These are phyloP conservation scores for Sclerodermus sp. DNA, from an alignment of 2,888 invertebrate genomes.

Conservation along the genomic window DNA sequence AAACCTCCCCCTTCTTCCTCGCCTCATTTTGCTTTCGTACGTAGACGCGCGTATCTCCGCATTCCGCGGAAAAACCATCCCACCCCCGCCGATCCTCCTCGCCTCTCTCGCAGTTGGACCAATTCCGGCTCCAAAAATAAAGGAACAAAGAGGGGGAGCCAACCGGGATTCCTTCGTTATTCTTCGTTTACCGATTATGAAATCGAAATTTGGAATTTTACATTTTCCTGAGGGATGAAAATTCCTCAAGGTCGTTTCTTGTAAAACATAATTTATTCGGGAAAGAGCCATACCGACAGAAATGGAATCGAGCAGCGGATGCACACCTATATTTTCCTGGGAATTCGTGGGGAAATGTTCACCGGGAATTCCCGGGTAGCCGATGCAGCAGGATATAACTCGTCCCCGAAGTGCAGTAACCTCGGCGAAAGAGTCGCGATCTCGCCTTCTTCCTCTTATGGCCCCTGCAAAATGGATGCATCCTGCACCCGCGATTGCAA, in stretches of 20 bases:
- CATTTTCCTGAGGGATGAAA: too few relatives aligned
- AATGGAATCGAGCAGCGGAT: not conserved
- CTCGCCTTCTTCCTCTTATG: conserved; percentile 39
- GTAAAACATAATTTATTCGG: too few relatives aligned
- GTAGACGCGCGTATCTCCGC: not conserved
- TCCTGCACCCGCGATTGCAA: conserved; percentile 28
- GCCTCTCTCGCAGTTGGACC: too few relatives aligned
- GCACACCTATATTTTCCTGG: conserved; percentile 17
- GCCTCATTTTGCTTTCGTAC: conserved; percentile 9
- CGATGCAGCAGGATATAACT: conserved; percentile 43
- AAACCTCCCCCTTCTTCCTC: conserved; percentile 16
- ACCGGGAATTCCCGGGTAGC: conserved; percentile 29
- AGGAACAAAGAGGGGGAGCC: too few relatives aligned
- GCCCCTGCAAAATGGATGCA: conserved; percentile 53
- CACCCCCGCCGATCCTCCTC: too few relatives aligned
- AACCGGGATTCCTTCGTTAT: too few relatives aligned
- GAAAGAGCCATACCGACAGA: too few relatives aligned
- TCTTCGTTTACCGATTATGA: too few relatives aligned
- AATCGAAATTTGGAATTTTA: too few relatives aligned
- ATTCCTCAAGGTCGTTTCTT: too few relatives aligned
- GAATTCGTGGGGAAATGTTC: conserved; percentile 25
- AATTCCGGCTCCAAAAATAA: too few relatives aligned
- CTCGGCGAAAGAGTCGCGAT: conserved; percentile 40
- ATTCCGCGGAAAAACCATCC: too few relatives aligned
- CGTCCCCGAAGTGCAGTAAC: conserved; percentile 54